phyloP scores from a whole-genome alignment of 2,113 vertebrate genomes.

The Notothenia rossii region DNA sequence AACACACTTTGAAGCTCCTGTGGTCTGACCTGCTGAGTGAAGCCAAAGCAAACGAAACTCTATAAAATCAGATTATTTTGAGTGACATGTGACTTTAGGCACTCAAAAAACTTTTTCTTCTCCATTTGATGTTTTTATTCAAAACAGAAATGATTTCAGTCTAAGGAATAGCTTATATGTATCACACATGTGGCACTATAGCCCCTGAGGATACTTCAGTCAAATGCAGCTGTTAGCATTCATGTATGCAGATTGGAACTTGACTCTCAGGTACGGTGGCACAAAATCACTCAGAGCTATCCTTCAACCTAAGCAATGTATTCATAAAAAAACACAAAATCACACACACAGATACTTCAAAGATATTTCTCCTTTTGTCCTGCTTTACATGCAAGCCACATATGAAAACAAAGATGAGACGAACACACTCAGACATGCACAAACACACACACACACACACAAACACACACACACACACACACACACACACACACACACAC shows the following conservation, averaged over 20 bases:
- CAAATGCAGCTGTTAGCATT: constrained; percentile 57
- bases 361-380: constrained; percentile 35
- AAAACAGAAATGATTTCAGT: constrained; percentile 12
- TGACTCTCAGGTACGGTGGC: constrained; percentile 45
- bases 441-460: neutral
- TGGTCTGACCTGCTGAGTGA: constrained; percentile 12
- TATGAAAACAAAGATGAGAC: constrained; percentile 24
- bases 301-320: constrained; percentile 31
- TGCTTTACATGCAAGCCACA: constrained; percentile 38
- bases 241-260: constrained; percentile 68
- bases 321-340: constrained; percentile 55
- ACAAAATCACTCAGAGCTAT: constrained; percentile 36
- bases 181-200: constrained; percentile 16
- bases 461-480: too few species aligned
- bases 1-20: constrained; percentile 12
- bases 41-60: constrained; percentile 3
- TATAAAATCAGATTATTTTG: neutral
- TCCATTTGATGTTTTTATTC: constrained; percentile 16
- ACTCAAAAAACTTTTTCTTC: neutral
- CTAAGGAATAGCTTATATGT: constrained; percentile 19
- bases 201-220: constrained; percentile 26
- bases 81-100: neutral
- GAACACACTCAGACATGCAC: neutral
- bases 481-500: neutral
- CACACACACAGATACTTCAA: constrained; percentile 25